Evolutionary conservation across 1,140 invertebrate species (phyloP), one percentile per base, ranked within the genome.

Genomic region (Ips typographus): DNA sequence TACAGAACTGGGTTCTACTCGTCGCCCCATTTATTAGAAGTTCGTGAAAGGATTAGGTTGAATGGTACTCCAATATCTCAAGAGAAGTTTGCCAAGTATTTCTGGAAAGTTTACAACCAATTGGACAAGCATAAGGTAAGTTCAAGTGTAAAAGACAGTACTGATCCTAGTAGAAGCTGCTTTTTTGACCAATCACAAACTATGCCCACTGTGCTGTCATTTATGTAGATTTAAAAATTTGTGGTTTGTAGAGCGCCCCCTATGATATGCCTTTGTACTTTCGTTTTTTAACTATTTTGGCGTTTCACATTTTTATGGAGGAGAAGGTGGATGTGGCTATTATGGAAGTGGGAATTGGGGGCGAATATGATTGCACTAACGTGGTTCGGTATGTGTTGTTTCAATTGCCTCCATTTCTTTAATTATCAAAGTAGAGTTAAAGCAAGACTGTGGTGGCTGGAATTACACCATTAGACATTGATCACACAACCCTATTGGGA

Each of bases 311-410:
- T 2, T 99, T 99, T 80, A 55, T 95, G 0, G 81, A 89, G 61
- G 91, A 96, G 78, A 87, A 94, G 71, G 89, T 96, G 3, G 95
- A 99, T 80, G 96, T 98, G 4, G 93, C 92, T 1, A 89, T 99
- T 47, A 78, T 99, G 4, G 98, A 99, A 84, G 97, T 98, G 53
- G 98, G 98, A 6, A 97, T 99, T 72, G 98, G 98, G 0, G 98
- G 98, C 0, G 88, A 93, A 79, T 90, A 90, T 73, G 98, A 99
- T 80, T 91, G 89, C 73, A 99, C 98, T 1, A 99, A 99, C 85
- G 83, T 98, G 4, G 78, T 99, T 42, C 86, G 86, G 90, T 92
- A 83, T 75, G 73, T 63, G 39, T 37, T 7, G 40, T 38, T 49
- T 22, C 22, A 3, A 49, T 49, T 70, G 55, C 7, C 55, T 68